Conservation (phyloP, 2,888 invertebrate genomes). For the Cabera pusaria region DNA sequence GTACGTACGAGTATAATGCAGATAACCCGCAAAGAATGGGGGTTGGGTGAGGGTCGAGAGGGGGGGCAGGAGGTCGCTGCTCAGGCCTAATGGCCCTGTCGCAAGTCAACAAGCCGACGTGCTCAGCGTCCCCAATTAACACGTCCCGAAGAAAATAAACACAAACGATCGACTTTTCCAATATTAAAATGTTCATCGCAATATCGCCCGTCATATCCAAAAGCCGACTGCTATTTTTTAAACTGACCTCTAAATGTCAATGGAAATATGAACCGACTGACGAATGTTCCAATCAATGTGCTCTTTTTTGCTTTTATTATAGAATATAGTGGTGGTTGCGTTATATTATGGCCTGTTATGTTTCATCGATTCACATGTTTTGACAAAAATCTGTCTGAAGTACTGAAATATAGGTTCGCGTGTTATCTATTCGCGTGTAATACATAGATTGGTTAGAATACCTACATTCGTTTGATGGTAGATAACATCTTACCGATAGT, state of each 20-base stretch:
- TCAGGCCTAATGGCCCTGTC: slow-evolving; percentile 62
- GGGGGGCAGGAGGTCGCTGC: slow-evolving; percentile 33
- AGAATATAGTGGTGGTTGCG: too few species aligned
- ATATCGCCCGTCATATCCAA: slow-evolving; percentile 3
- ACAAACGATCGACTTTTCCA: slow-evolving; percentile 47
- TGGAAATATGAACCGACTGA: slow-evolving; percentile 2
- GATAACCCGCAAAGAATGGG: slow-evolving; percentile 53
- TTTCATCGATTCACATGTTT: too few species aligned
- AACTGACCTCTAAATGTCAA: background rate
- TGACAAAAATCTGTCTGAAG: too few species aligned
- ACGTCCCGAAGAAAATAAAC: slow-evolving; percentile 61
- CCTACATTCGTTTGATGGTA: too few species aligned
- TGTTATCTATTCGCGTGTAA: too few species aligned
- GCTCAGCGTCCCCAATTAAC: slow-evolving; percentile 65
- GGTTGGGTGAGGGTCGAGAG: slow-evolving; percentile 35
- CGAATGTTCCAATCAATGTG: background rate
- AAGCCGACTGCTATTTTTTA: background rate
- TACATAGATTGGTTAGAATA: too few species aligned
- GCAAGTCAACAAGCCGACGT: slow-evolving; percentile 71
- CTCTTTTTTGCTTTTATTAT: background rate
- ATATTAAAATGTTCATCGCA: slow-evolving; percentile 39
- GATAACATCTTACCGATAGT: too few species aligned
- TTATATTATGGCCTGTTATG: too few species aligned
- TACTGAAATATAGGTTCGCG: too few species aligned
- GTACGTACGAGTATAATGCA: slow-evolving; percentile 44